phyloP scores from a whole-genome alignment of 2,888 invertebrate genomes.

The Clistopyga incitator region DNA sequence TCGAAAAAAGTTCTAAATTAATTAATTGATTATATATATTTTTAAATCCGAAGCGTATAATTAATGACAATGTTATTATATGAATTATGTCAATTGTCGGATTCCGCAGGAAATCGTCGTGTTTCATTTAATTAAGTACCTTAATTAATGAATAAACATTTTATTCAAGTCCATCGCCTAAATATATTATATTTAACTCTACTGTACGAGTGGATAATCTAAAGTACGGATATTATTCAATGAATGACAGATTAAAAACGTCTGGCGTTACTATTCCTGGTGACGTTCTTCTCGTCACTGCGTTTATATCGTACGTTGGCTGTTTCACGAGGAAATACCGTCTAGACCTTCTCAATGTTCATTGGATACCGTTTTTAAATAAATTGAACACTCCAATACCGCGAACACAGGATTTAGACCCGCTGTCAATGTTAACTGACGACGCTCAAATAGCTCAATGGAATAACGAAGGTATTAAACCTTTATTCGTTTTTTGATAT shows the following conservation, averaged over 20 bases:
- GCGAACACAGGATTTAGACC: conserved; percentile 91
- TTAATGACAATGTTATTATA: neutral
- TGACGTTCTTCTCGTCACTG: conserved; percentile 94
- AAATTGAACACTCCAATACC: conserved; percentile 91
- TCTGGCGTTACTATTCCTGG: conserved; percentile 94
- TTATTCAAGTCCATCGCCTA: neutral
- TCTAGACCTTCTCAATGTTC: conserved; percentile 90
- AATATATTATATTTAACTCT: neutral
- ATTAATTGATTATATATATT: no score
- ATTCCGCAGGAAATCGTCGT: neutral
- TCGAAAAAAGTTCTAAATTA: no score
- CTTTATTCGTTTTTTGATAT: neutral
- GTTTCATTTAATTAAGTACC: neutral
- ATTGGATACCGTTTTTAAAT: conserved; percentile 93
- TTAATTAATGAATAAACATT: neutral
- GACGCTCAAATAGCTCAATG: conserved; percentile 96
- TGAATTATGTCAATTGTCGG: neutral
- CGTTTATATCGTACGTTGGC: conserved; percentile 97
- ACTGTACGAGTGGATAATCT: neutral
- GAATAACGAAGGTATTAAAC: conserved; percentile 93
- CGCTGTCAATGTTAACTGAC: conserved; percentile 94
- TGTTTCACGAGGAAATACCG: conserved; percentile 96
- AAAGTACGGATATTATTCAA: neutral
- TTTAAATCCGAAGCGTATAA: neutral
- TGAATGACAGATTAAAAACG: conserved; percentile 87